Evolutionary conservation across 2,113 vertebrate genomes (phyloP), one percentile per base, ranked within the genome.

Genomic region (Cavia aperea): DNA sequence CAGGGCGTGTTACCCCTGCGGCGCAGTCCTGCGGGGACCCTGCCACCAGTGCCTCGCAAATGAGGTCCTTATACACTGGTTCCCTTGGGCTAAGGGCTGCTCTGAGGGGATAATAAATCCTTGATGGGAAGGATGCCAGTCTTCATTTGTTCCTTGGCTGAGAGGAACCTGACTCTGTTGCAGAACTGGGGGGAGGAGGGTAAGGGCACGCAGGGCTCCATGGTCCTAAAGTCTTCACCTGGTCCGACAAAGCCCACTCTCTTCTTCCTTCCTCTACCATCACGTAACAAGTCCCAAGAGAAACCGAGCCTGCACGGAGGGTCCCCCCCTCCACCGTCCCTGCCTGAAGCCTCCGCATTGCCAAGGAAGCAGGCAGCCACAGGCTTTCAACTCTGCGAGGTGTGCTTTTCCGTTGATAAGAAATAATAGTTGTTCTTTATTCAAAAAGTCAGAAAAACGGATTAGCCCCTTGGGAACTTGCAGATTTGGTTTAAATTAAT

Each of bases 401-500:
- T 24, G 46, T 63, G 68, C 15, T 86, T 90, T 88, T 85, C 93
- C 62, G 19, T 49, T 60, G 89, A 81, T 81, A 83, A 86, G 79
- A 93, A 96, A 92, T 70, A 82, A 84, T 36, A 90, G 58, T 51
- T 92, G 75, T 82, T 46, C 29, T 95, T 88, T 93, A 68, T 95
- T 89, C 72, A 78, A 51, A 79, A 75, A 83, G 70, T 86, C 75
- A 93, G 85, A 92, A 88, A 95, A 86, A 88, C 73, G 77, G 43
- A 90, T 95, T 88, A 86, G 70, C 49, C 81, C 43, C 54, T 70
- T n/a, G 54, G 81, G 49, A 84, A 73, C 49, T 31, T 46, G 51
- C 13, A 95, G 85, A 92, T 73, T 93, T 92, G 26, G 89, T 58
- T 90, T 81, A 84, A 93, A 92, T 94, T 83, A 95, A 95, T 94